phyloP scores from a whole-genome alignment of 2,113 vertebrate genomes.

The Vimba vimba region DNA sequence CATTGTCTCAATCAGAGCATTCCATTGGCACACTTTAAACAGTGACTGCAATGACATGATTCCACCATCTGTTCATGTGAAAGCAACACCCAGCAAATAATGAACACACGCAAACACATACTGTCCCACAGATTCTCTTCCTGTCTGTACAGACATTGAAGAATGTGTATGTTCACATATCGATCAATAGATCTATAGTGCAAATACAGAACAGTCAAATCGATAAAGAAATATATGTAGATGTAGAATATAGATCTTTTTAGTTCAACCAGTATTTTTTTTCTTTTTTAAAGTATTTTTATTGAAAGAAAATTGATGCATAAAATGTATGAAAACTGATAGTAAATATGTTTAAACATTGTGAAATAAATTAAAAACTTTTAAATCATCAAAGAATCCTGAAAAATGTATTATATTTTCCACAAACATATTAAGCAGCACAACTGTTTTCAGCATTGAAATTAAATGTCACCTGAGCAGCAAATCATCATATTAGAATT shows the following conservation, averaged over 20 bases:
- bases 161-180: neutral
- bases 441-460: neutral
- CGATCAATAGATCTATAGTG: neutral
- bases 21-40: slow-evolving; percentile 39
- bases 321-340: neutral
- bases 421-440: neutral
- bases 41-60: slow-evolving; percentile 48
- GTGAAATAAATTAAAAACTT: neutral
- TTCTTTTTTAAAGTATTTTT: neutral
- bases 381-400: neutral
- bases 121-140: slow-evolving; percentile 36
- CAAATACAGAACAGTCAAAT: neutral
- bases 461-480: neutral
- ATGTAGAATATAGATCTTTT: neutral
- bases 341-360: neutral
- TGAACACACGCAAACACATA: slow-evolving; percentile 47
- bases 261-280: neutral
- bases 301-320: neutral
- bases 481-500: neutral
- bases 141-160: neutral
- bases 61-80: slow-evolving; percentile 52
- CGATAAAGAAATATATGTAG: neutral
- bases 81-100: slow-evolving; percentile 14
- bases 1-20: slow-evolving; percentile 55
- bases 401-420: neutral